Base-by-base conservation (phyloP, 53 echinoderm and acorn worm genomes). In the Crossaster papposus region DNA sequence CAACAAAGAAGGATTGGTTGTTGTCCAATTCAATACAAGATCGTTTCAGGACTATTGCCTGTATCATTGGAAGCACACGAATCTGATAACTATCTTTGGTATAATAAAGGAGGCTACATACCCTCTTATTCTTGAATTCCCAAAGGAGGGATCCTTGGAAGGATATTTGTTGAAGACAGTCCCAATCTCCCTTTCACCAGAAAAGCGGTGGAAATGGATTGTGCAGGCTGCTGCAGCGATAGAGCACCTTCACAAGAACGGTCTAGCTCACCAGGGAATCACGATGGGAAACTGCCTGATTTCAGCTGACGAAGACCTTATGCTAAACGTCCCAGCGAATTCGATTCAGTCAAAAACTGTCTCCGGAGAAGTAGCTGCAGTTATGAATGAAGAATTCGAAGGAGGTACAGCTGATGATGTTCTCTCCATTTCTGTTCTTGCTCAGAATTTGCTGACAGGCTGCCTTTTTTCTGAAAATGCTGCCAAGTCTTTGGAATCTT, bases 91-190 rank as follows among this genome's bases (percentile, higher is more conserved):
- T 28, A 34, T 78, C 17, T 11, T 78, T 78, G 78, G 78, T 2
- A n/a, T 78, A 50, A 10, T 78, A n/a, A 50, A 44, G 51, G 1
- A 44, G 26, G 34, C 26, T 15, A 51, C n/a, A 30, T 2, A 10
- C 22, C 4, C 26, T 78, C 22, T 78, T 78, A 33, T 78, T 51
- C 78, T 78, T 51, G 28, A 51, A 50, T 51, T 78, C 38, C 78
- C 78, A 74, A 17, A 34, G 22, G 28, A 74, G 18, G 74, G 74
- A 12, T 74, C n/a, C n/a, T n/a, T 78, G 51, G 28, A 7, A 28
- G 50, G 15, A 18, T 78, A 17, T 78, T 12, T 78, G 12, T 51
- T 28, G 2, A 51, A 26, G 4, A 2, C 15, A 51, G 51, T 9
- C 31, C 71, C 28, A 26, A 9, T 9, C 17, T 31, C 36, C 22